Evolutionary conservation across 2,888 invertebrate genomes (phyloP).

Genomic region (Embidobia sp.): DNA sequence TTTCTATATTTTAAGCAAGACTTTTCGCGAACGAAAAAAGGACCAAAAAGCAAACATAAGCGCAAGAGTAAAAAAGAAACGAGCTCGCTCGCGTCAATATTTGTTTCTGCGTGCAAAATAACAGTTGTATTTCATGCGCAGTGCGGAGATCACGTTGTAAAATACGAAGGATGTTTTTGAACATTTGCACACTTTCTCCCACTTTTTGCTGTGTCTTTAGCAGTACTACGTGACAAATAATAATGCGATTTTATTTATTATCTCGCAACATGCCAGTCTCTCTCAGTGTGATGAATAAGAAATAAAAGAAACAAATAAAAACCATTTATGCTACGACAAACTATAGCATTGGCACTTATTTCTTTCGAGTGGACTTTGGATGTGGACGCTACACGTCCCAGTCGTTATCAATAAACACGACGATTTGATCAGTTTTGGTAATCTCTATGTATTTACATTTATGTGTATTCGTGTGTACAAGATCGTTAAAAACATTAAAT

Average conservation of each 20-base stretch:
- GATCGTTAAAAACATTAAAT: conserved; percentile 81
- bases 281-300: conserved; percentile 72
- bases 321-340: conserved; percentile 70
- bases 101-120: conserved; percentile 61
- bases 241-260: conserved; percentile 74
- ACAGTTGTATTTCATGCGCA: conserved; percentile 52
- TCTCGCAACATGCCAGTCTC: conserved; percentile 72
- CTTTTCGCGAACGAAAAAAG: conserved; percentile 40
- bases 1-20: conserved; percentile 72
- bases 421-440: conserved; percentile 71
- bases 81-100: conserved; percentile 50
- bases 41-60: conserved; percentile 51
- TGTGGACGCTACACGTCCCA: conserved; percentile 35
- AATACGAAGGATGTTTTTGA: conserved; percentile 65
- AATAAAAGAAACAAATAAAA: conserved; percentile 68
- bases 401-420: conserved; percentile 55
- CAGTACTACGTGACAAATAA: conserved; percentile 73
- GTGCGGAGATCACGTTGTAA: conserved; percentile 57
- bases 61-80: conserved; percentile 19
- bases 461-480: conserved; percentile 80
- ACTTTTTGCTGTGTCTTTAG: conserved; percentile 69
- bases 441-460: conserved; percentile 80
- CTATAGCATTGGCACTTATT: conserved; percentile 55
- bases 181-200: conserved; percentile 64
- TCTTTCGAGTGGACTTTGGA: conserved; percentile 46